A percentile compares a stretch with the other conserved stretches of the same genome.
phyloP scores from a whole-genome alignment of 1,140 invertebrate genomes.

The Colletes gigas region DNA sequence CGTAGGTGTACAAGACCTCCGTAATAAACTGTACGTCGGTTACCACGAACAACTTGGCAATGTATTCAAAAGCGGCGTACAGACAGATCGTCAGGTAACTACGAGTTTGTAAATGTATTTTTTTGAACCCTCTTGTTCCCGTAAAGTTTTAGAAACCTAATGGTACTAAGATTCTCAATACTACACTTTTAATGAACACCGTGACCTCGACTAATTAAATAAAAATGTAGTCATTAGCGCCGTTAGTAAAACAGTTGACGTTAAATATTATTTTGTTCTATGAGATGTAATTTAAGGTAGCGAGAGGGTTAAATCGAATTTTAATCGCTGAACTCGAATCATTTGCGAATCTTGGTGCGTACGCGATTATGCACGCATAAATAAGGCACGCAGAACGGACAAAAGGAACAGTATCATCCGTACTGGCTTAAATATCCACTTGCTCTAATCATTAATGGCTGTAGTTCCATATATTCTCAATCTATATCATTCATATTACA shows the following conservation, averaged over 20 bases:
- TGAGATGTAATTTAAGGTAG: not conserved
- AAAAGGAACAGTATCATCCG: slow-evolving; percentile 32
- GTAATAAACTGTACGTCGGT: slow-evolving; percentile 15
- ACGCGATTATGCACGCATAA: slow-evolving; percentile 17
- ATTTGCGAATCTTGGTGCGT: slow-evolving; percentile 15
- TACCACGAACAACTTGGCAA: slow-evolving; percentile 56
- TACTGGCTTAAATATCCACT: slow-evolving; percentile 63
- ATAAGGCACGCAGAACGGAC: slow-evolving; percentile 5
- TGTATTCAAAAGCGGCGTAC: slow-evolving; percentile 17
- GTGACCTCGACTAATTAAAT: no score
- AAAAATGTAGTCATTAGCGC: no score
- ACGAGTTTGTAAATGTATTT: not conserved
- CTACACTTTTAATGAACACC: no score
- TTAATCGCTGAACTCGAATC: not conserved
- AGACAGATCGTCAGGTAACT: not conserved
- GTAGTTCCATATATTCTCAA: slow-evolving; percentile 69
- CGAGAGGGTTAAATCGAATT: slow-evolving; percentile 3
- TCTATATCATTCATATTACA: slow-evolving; percentile 66
- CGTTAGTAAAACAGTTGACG: no score
- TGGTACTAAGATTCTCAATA: no score
- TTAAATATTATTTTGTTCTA: no score
- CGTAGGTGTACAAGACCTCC: slow-evolving; percentile 14
- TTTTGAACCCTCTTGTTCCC: not conserved
- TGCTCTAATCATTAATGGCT: slow-evolving; percentile 65
- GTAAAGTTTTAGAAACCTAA: not conserved